These are phyloP conservation scores for Drosophila parthenogenetica DNA, from an alignment of 2,888 invertebrate genomes.

Conservation along the genomic window DNA sequence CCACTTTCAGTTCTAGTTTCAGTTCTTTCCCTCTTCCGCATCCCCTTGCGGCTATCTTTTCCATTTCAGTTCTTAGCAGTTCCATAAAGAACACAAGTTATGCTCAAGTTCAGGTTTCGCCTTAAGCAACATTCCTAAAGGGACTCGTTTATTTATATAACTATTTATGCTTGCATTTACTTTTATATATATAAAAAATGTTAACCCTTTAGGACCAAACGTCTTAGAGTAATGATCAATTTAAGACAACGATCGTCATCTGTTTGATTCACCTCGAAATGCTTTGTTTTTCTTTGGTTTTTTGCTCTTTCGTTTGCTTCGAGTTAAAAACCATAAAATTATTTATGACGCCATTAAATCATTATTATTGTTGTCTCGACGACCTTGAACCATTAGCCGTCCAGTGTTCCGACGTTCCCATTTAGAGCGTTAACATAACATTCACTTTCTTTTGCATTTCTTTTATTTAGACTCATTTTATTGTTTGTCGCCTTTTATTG, in stretches of 20 bases:
- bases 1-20: neutral
- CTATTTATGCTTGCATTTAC: neutral
- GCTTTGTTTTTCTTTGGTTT: constrained; percentile 13
- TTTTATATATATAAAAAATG: neutral
- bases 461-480: constrained; percentile 60
- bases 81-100: constrained; percentile 62
- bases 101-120: constrained; percentile 29
- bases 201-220: constrained; percentile 26
- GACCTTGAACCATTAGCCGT: constrained; percentile 81
- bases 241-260: constrained; percentile 22
- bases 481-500: constrained; percentile 59
- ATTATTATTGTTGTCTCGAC: constrained; percentile 83
- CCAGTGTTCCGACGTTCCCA: constrained; percentile 55
- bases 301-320: constrained; percentile 29
- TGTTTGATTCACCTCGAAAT: constrained; percentile 21
- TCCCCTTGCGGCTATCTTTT: neutral
- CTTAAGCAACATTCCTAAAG: constrained; percentile 1
- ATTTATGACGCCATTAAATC: constrained; percentile 85
- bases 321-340: constrained; percentile 83
- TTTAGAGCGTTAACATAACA: constrained; percentile 43
- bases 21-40: neutral
- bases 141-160: constrained; percentile 9
- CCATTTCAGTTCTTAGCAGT: constrained; percentile 5
- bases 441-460: constrained; percentile 73
- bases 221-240: constrained; percentile 1